Percentiles rank a stretch among this genome's conserved stretches.
phyloP scores from a whole-genome alignment of 2,113 vertebrate genomes.

The chimpanzee (Pan troglodytes) region NHGRI_mPanTro3-v2.1_pri NC_072412.2:34327501-34328000 shows the following conservation, averaged over 20 bases:
- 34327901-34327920: background rate
- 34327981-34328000: no score
- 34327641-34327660: background rate
- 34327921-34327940: no score
- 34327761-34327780: background rate
- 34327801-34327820: background rate
- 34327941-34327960: no score
- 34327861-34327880: background rate
- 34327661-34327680: background rate
- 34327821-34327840: background rate
- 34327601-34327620: background rate
- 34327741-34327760: background rate
- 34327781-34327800: background rate
- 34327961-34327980: no score
- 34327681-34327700: background rate
- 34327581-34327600: background rate
- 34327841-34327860: background rate
- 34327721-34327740: background rate
- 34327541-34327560: background rate
- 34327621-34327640: background rate
- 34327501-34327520: background rate
- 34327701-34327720: background rate
- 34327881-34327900: background rate
- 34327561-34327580: background rate
- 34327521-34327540: background rate